These are phyloP conservation scores for Microctonus aethiopoides DNA, from an alignment of 2,888 invertebrate species.

Conservation along the genomic window DNA sequence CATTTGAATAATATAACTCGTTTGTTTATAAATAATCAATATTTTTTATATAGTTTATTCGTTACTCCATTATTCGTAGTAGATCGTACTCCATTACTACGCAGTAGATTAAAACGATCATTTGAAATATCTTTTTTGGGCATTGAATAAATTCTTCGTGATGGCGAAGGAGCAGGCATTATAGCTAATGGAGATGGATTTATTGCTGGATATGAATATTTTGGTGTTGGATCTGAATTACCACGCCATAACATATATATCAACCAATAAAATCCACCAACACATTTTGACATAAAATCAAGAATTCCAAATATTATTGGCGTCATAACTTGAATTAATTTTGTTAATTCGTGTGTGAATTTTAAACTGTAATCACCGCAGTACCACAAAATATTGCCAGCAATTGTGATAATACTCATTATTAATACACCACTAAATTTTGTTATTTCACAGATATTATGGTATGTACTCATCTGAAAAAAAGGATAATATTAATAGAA, in stretches of 20 bases:
- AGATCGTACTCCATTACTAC: too few relatives aligned
- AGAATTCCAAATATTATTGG: conserved; percentile 61
- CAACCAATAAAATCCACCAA: conserved; percentile 64
- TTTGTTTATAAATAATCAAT: too few relatives aligned
- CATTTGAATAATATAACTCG: background rate
- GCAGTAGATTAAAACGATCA: too few relatives aligned
- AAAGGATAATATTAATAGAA: background rate
- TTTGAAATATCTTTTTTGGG: too few relatives aligned
- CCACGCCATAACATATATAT: conserved; percentile 57
- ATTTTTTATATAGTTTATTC: too few relatives aligned
- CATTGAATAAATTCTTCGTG: conserved; percentile 17
- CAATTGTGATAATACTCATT: conserved; percentile 53
- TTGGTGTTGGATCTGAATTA: conserved; percentile 32
- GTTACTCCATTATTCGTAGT: too few relatives aligned
- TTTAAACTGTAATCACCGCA: conserved; percentile 59
- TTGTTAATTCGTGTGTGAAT: conserved; percentile 56
- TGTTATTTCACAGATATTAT: conserved; percentile 54
- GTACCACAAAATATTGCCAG: conserved; percentile 53
- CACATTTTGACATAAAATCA: conserved; percentile 60
- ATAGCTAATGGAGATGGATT: conserved; percentile 34
- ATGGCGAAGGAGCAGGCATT: conserved; percentile 16
- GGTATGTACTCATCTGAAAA: conserved; percentile 54
- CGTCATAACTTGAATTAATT: conserved; percentile 54
- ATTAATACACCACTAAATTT: conserved; percentile 57
- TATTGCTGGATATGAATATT: conserved; percentile 21